Base-by-base conservation (phyloP, 2,888 invertebrate genomes). In the Blastobasis lacticolella region DNA sequence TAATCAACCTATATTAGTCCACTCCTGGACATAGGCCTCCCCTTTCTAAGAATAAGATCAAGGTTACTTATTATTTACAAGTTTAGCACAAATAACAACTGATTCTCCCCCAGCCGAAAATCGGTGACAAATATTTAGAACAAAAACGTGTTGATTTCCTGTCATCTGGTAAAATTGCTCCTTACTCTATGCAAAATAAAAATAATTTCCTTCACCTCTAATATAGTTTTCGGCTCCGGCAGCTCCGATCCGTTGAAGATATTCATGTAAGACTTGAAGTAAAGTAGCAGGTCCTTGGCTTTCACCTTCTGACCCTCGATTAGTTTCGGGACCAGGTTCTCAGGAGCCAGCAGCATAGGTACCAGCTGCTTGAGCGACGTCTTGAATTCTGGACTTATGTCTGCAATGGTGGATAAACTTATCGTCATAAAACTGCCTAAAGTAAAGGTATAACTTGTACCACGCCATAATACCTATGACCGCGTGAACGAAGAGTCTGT, bases 211-310 rank as follows among this genome's bases (percentile, higher is more conserved):
- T 23, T 23, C 23, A 96, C 97, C 89, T 96, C 95, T 61, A 99
- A 90, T 94, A 99, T 98, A 55, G 97, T 97, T 83, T 98, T 99
- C 0, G 99, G 99, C 82, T 99, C 98, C 0, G 99, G 99, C 63
- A 99, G 88, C 74, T 98, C 97, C 70, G 96, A 95, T 38, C 98
- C 98, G 80, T 97, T 97, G 83, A 98, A 99, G 62, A 99, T 95
- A 74, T 95, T 94, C 83, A 98, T 96, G 76, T 99, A 99, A 9
- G 97, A 95, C 82, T 97, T 97, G 88, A 99, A 98, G 88, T 99
- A 99, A 79, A 97, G 96, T 61, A 99, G 90, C 62, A 99, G 89
- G 78, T 98, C 97, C 60, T 95, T 92, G 37, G 96, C 96, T 70
- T 95, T 95, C 38, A 99, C 94, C 66, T 93, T 92, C 73, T 96